These are phyloP conservation scores for Chloromyia formosa DNA, from an alignment of 2,888 invertebrate genomes.

Conservation along the genomic window DNA sequence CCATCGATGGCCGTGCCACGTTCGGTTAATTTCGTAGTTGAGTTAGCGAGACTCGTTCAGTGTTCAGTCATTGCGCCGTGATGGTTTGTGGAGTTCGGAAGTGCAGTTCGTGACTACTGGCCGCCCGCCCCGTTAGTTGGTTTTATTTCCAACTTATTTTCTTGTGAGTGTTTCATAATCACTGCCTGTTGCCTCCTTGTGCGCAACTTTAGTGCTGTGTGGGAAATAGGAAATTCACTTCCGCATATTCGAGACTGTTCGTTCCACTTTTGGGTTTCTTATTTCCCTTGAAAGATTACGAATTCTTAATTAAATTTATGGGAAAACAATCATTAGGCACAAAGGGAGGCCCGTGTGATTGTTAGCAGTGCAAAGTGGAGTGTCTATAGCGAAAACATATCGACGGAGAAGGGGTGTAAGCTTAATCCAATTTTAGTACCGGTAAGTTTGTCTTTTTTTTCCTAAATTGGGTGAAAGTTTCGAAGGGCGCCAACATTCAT, in stretches of 20 bases:
- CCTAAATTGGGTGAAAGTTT: neutral
- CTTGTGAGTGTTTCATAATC: too few relatives aligned
- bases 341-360: too few relatives aligned
- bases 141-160: neutral
- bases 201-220: too few relatives aligned
- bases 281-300: neutral
- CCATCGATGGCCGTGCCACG: too few relatives aligned
- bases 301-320: slow-evolving; percentile 28
- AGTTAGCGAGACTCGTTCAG: too few relatives aligned
- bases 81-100: slow-evolving; percentile 5
- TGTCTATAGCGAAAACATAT: neutral
- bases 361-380: neutral
- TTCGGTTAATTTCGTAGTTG: too few relatives aligned
- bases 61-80: slow-evolving; percentile 21
- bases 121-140: neutral
- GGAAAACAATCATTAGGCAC: neutral
- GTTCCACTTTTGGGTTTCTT: neutral
- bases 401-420: neutral
- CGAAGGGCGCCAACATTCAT: slow-evolving; percentile 7
- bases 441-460: neutral
- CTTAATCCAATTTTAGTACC: neutral
- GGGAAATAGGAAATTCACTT: neutral
- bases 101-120: neutral
- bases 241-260: neutral
- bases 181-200: too few relatives aligned